Evolutionary conservation across 2,113 vertebrate species (phyloP).

Genomic region (Heliornis fulica): DNA sequence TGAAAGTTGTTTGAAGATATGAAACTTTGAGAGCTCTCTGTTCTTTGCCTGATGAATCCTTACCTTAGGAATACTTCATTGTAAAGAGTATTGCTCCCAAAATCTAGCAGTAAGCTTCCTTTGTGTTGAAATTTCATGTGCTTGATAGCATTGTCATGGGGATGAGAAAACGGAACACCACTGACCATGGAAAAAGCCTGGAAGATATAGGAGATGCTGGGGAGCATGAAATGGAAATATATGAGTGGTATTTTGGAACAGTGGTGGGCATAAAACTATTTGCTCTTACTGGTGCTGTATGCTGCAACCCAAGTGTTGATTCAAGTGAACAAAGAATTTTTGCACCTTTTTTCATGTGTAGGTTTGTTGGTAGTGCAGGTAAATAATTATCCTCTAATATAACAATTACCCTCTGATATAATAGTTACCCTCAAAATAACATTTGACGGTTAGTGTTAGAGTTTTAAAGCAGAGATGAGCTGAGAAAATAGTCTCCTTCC

Average conservation of each 20-base stretch:
- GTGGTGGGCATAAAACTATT: neutral
- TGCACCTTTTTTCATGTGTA: neutral
- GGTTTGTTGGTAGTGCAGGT: neutral
- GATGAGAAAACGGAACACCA: neutral
- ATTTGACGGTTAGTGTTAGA: neutral
- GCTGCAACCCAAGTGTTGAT: neutral
- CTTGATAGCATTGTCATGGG: neutral
- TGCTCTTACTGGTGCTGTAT: neutral
- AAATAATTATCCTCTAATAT: no score
- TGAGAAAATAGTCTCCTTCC: neutral
- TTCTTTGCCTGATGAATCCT: neutral
- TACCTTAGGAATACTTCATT: neutral
- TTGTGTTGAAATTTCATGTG: neutral
- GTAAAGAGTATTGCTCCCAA: neutral
- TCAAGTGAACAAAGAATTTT: neutral
- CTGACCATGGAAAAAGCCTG: neutral
- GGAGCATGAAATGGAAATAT: neutral
- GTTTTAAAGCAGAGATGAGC: neutral
- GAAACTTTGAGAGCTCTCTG: neutral
- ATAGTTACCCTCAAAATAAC: no score
- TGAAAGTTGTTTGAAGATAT: neutral
- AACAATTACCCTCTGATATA: no score
- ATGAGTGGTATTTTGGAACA: neutral
- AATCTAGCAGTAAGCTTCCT: neutral
- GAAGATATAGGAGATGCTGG: neutral